Base-by-base conservation (phyloP, 2,113 vertebrate species). In the Chionodraco myersi region DNA sequence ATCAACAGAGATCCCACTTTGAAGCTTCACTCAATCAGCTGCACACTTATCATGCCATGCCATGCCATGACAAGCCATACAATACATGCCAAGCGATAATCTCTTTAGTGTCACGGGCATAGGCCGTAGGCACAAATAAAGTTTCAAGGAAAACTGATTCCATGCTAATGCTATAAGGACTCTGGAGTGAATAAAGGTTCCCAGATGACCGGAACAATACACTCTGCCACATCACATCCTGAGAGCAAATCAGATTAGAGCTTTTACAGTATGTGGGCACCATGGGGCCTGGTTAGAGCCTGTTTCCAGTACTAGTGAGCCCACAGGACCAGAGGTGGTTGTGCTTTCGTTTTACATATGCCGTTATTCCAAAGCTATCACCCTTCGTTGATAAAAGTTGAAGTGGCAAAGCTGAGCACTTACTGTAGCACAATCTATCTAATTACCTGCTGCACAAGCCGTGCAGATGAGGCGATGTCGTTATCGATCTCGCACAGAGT, bases 231-330 rank as follows among this genome's bases (percentile, higher is more conserved):
- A 72, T 83, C 71, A 79, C 76, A 71, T 76, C 76, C 83, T 70
- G 71, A 63, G 34, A 67, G 16, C 48, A 75, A 87, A 89, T 83
- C 10, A 63, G 67, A 78, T 81, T 84, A 78, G 10, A 75, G 52
- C 8, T 36, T 45, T n/a, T 82, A 72, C 83, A 79, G 79, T 61
- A 34, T 56, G 68, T 75, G 23, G 60, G 14, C 41, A 60, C 47
- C 0, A 10, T 53, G 21, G 44, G 41, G 23, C 48, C 54, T 41
- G 61, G 74, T 70, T 62, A 71, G 7, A 82, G 53, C 0, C 63
- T 79, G 11, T 23, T 64, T 75, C 34, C 67, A 7, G 49, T 65
- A 48, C 80, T 57, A 51, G 14, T 41, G 15, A 77, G 0, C 30
- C 54, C 49, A 73, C 26, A 59, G 26, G 62, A 21, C 72, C 52